Evolutionary conservation across 1,140 invertebrate species (phyloP).

Genomic region (Condylostylus longicornis): DNA sequence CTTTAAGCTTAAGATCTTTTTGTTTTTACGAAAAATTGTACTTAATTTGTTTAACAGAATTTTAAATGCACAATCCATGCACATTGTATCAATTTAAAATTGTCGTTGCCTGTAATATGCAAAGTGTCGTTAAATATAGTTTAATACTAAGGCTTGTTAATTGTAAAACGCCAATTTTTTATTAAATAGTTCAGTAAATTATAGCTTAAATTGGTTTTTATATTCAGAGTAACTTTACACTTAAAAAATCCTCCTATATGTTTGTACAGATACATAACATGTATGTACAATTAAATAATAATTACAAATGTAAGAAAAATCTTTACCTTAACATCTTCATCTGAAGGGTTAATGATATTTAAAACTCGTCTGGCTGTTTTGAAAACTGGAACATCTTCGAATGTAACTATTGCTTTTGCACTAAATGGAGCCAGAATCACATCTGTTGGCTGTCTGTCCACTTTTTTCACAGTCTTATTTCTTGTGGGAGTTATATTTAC

Average conservation of each 20-base stretch:
- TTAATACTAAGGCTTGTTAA: too few species aligned
- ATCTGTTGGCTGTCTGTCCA: conserved; percentile 22
- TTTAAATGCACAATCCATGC: too few species aligned
- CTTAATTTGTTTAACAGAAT: too few species aligned
- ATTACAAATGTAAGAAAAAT: neutral
- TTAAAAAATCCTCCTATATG: neutral
- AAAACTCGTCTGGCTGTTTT: conserved; percentile 35
- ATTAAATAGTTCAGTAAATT: too few species aligned
- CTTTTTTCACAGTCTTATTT: conserved; percentile 17
- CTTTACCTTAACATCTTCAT: conserved; percentile 37
- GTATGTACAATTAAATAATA: neutral
- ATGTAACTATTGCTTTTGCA: conserved; percentile 41
- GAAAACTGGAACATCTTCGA: conserved; percentile 44
- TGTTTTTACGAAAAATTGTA: too few species aligned
- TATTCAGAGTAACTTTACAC: too few species aligned
- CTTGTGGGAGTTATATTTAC: conserved; percentile 24
- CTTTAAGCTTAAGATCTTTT: too few species aligned
- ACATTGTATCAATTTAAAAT: too few species aligned
- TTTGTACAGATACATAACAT: neutral
- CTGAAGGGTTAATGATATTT: conserved; percentile 41
- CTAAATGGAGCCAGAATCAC: conserved; percentile 45
- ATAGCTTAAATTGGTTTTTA: too few species aligned
- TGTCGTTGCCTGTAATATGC: too few species aligned
- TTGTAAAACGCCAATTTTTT: too few species aligned
- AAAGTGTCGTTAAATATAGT: too few species aligned